These are phyloP conservation scores for Marmota flaviventris DNA, from an alignment of 2,113 vertebrate species.

Conservation along the genomic window DNA sequence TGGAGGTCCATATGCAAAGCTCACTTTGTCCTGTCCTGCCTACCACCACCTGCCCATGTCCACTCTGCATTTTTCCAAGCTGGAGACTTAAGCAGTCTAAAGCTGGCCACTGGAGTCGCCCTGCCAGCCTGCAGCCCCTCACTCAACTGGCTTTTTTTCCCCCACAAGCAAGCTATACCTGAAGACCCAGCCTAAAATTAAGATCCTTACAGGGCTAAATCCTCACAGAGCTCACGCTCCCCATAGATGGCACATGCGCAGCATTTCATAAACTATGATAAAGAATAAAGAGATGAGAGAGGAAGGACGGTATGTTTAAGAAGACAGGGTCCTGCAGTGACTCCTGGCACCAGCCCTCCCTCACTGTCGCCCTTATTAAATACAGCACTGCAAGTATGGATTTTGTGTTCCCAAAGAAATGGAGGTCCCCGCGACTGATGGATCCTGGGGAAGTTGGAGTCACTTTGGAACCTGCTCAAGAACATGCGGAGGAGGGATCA, in stretches of 20 bases:
- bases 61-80: not conserved
- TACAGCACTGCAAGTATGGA: conserved; percentile 97
- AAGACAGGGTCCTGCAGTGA: not conserved
- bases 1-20: not conserved
- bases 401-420: conserved; percentile 95
- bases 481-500: conserved; percentile 97
- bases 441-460: conserved; percentile 98
- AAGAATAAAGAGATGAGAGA: not conserved
- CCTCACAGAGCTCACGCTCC: not conserved
- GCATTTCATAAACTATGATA: not conserved
- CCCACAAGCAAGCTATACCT: not conserved
- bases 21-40: not conserved
- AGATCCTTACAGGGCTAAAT: not conserved
- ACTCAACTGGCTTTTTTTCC: not conserved
- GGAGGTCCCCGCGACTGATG: conserved; percentile 90
- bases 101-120: not conserved
- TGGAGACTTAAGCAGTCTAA: not conserved
- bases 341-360: conserved; percentile 44
- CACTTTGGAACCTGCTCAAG: conserved; percentile 97
- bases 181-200: not conserved
- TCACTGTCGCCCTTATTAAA: conserved; percentile 65
- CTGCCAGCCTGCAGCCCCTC: not conserved
- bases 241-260: not conserved
- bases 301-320: not conserved
- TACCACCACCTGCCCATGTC: not conserved